Evolutionary conservation across 53 echinoderm and acorn worm genomes (phyloP).

Genomic region (Zoroaster sp.): DNA sequence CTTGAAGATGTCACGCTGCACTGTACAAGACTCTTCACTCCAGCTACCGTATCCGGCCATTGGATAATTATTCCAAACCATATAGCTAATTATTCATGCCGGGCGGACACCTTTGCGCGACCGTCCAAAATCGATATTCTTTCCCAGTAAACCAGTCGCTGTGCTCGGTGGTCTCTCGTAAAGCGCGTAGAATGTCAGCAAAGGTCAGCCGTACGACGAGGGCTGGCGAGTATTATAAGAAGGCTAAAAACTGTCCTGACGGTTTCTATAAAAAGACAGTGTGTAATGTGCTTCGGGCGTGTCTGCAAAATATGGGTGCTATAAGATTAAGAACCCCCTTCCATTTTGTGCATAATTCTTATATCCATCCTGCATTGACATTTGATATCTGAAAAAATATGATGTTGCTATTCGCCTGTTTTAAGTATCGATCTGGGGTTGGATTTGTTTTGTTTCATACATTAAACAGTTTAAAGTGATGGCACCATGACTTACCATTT

Average conservation of each 20-base stretch:
- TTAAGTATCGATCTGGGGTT: too few species aligned
- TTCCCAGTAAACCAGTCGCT: background rate
- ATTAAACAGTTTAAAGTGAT: too few species aligned
- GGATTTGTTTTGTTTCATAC: too few species aligned
- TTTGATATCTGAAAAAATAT: too few species aligned
- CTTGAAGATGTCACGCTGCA: conserved; percentile 39
- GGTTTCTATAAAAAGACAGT: background rate
- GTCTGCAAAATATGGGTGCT: background rate
- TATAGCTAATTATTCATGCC: conserved; percentile 29
- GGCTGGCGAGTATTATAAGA: background rate
- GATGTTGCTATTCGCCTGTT: too few species aligned
- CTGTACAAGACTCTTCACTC: background rate
- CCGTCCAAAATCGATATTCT: conserved; percentile 32
- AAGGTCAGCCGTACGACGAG: background rate
- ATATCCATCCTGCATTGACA: too few species aligned
- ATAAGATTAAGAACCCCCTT: too few species aligned
- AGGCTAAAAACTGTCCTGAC: background rate
- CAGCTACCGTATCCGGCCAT: background rate
- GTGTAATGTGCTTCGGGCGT: background rate
- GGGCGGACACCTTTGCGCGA: conserved; percentile 18
- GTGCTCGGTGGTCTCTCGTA: background rate
- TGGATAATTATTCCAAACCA: background rate
- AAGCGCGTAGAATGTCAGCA: background rate
- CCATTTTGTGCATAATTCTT: too few species aligned
- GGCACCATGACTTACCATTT: too few species aligned